Percentiles rank a stretch among this genome's conserved stretches.
Evolutionary conservation across 2,797 vertebrate genomes (phyloP).

Genomic region (Argentina silus): DNA sequence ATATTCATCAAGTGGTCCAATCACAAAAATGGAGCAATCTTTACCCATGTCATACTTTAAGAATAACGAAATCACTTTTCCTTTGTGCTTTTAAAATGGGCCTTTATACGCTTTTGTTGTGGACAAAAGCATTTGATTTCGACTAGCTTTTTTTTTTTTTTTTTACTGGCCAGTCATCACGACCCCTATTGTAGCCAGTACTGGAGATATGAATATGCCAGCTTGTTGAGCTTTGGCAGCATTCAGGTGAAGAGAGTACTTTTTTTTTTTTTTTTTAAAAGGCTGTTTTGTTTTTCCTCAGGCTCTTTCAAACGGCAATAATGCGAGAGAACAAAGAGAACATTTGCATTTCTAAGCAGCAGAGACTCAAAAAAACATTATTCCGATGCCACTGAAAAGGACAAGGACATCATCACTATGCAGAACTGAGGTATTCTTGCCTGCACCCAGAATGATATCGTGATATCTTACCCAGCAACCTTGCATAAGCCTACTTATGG

Average conservation of each 20-base stretch:
- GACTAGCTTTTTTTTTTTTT: not conserved
- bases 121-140: constrained; percentile 10
- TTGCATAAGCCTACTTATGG: too few species aligned
- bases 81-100: not conserved
- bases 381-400: not conserved
- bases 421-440: not conserved
- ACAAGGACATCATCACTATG: not conserved
- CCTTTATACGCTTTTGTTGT: not conserved
- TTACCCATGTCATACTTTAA: too few species aligned
- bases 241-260: not conserved
- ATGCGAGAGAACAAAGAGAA: not conserved
- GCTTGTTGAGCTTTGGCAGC: constrained; percentile 7
- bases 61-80: not conserved
- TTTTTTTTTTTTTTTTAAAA: not conserved
- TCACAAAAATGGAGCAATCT: too few species aligned
- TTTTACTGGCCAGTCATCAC: not conserved
- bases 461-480: too few species aligned
- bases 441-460: too few species aligned
- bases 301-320: not conserved
- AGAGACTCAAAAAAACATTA: not conserved
- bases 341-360: constrained; percentile 4
- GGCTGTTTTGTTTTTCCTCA: not conserved
- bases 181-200: constrained; percentile 16
- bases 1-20: too few species aligned
- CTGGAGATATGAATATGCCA: not conserved